Percentiles rank a stretch among this genome's conserved stretches.
Evolutionary conservation across 2,888 invertebrate species (phyloP).

Genomic region (Troides oblongomaculatus): DNA sequence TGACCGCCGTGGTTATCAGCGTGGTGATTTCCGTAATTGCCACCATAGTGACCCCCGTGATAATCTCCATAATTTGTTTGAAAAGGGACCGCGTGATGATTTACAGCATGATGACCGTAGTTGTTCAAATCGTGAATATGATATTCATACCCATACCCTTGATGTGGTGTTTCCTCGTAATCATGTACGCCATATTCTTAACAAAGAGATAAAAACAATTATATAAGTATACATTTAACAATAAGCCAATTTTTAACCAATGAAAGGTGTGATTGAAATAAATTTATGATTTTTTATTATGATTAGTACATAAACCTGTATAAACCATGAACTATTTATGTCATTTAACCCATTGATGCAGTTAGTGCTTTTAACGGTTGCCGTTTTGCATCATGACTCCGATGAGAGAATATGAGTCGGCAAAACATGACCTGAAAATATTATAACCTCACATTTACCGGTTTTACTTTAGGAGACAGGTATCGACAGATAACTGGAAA

Average conservation of each 20-base stretch:
- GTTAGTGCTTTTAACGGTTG: conserved; percentile 1
- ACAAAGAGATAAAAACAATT: conserved; percentile 17
- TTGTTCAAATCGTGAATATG: conserved; percentile 43
- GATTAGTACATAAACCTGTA: background rate
- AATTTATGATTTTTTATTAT: no score
- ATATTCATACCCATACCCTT: conserved; percentile 54
- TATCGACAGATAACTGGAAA: background rate
- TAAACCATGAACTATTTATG: background rate
- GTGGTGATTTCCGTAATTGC: conserved; percentile 35
- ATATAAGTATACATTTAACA: no score
- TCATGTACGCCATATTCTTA: conserved; percentile 59
- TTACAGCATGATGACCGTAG: conserved; percentile 38
- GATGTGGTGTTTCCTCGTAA: conserved; percentile 59
- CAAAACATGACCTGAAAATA: conserved; percentile 3
- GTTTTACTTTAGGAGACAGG: background rate
- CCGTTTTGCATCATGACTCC: conserved; percentile 9
- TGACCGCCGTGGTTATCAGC: conserved; percentile 44
- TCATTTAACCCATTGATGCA: background rate
- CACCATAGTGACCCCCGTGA: conserved; percentile 18
- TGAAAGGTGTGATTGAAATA: background rate
- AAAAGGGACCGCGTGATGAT: conserved; percentile 35
- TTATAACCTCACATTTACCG: background rate
- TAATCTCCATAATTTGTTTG: conserved; percentile 38
- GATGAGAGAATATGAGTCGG: conserved; percentile 6
- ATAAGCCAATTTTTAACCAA: no score